Base-by-base conservation (phyloP, 2,113 vertebrate genomes). In the Bettongia penicillata region DNA sequence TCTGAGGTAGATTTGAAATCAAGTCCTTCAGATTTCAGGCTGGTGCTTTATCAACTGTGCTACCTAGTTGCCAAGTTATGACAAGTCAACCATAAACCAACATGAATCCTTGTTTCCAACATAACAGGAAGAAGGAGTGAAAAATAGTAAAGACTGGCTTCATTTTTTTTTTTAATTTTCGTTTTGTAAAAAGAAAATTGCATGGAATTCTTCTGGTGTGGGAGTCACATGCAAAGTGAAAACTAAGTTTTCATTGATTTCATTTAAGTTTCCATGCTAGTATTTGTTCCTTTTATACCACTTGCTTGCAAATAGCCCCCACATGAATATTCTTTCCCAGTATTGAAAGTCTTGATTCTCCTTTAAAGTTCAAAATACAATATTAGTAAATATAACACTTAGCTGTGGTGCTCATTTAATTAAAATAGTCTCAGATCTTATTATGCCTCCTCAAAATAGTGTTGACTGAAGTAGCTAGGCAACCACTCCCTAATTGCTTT, bases 401-500 rank as follows among this genome's bases (percentile, higher is more conserved):
- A 96, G 31, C 95, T 98, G 97, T 97, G 91, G 90, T 23, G 37
- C 51, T 97, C 95, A 95, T 97, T 97, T 98, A 97, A 97, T 98
- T 94, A 96, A 97, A 96, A 51, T 0, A 0, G 97, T 97, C 91
- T 4, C 93, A 96, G 90, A 97, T 97, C 91, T 48, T 51, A 97
- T 97, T 98, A 97, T 97, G 5, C 43, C 22, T 97, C 89, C 61
- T 97, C 95, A 96, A 96, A 98, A 97, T 48, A 93, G 48, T 61
- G 24, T 89, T 97, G 92, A 94, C 92, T 96, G 97, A 95, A 96
- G 52, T 89, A 97, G 55, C 95, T 94, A 92, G 96, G 94, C 96
- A 97, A 52, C 50, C 50, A 91, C 51, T 98, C 96, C 92, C 95
- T 98, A 97, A 96, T 53, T 97, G 93, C 93, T 96, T 97, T 92